phyloP scores from a whole-genome alignment of 2,113 vertebrate species.

The Illadopsis cleaveri region DNA sequence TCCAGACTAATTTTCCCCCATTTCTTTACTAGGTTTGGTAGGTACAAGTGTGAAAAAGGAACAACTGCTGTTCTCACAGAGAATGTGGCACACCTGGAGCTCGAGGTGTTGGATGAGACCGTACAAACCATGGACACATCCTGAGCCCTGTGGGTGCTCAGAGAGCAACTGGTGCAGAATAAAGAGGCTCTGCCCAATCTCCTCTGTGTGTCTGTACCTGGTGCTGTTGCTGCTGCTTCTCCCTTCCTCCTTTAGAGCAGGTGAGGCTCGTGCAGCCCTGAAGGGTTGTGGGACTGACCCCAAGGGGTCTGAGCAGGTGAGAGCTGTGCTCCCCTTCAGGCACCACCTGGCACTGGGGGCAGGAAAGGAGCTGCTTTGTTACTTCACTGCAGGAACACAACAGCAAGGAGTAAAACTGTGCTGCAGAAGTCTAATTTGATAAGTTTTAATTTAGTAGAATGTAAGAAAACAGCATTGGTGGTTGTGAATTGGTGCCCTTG shows the following conservation, averaged over 20 bases:
- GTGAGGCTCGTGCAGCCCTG: background rate
- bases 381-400: background rate
- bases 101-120: constrained; percentile 79
- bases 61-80: constrained; percentile 78
- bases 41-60: constrained; percentile 80
- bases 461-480: background rate
- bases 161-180: background rate
- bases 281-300: background rate
- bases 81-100: constrained; percentile 65
- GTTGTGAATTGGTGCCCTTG: background rate
- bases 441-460: background rate
- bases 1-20: background rate
- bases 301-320: background rate
- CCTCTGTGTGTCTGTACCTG: background rate
- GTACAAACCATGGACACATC: constrained; percentile 85
- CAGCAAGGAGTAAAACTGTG: background rate
- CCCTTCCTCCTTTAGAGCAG: background rate
- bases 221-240: background rate
- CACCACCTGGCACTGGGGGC: background rate
- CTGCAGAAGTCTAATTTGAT: fast-evolving
- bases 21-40: constrained; percentile 68
- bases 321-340: background rate
- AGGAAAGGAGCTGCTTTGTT: background rate
- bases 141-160: background rate
- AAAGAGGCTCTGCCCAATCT: constrained; percentile 5